Base-by-base conservation (phyloP, 2,888 invertebrate species). In the Epiblema foenella region DNA sequence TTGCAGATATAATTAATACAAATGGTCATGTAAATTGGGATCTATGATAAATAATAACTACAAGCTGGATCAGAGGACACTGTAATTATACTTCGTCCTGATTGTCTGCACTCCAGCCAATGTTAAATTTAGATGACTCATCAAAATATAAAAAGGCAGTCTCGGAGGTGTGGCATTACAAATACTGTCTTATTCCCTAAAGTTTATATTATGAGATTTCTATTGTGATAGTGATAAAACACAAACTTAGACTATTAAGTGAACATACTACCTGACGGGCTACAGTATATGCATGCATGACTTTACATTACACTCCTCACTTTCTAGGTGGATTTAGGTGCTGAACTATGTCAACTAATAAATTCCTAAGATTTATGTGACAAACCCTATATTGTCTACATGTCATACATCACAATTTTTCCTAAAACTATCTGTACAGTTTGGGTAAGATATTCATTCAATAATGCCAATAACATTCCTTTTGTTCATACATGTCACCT, bases 381-480 rank as follows among this genome's bases (percentile, higher is more conserved):
- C 90, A 91, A 91, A 89, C 87, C 87, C 91, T 93, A 93, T 93
- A 93, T 94, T 93, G 94, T 94, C 94, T 93, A 93, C 89, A 90
- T 88, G 90, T 93, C 93, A 91, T 93, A 93, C 93, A 94, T 94
- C 94, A 94, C 94, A 94, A 93, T 93, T 92, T 93, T 92, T 88
- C 91, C 93, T 93, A 93, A 93, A 90, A 85, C 93, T 93, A 93
- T 91, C 93, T 94, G 93, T 93, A 94, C 65, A 66, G 84, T 86
- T 85, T 84, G 84, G 85, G 85, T 87, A 84, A 82, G 81, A 83
- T 86, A 83, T 87, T 74, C 77, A 83, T 77, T 83, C 79, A 66
- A 70, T 78, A 83, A 89, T 87, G 88, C 89, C 89, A 91, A 91
- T 88, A 75, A 80, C 75, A 62, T 68, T n/a, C 39, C 60, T 78